Base-by-base conservation (phyloP, 2,888 invertebrate species). In the Cylindroiulus punctatus region DNA sequence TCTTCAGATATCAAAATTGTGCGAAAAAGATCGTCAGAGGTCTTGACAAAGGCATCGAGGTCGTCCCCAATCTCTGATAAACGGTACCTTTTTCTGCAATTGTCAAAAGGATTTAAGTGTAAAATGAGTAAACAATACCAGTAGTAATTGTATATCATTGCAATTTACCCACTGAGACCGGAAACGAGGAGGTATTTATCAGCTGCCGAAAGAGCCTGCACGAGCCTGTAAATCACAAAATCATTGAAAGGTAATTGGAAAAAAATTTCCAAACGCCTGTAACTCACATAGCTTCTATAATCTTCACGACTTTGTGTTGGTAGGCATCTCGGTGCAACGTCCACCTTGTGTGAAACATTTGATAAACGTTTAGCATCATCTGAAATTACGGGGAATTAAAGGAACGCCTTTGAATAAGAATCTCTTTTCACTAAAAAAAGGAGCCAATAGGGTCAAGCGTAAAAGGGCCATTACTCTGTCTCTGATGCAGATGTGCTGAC, bases 251-350 rank as follows among this genome's bases (percentile, higher is more conserved):
- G 44, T 36, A 81, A 52, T 19, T 83, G 30, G 32, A 36, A 42
- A 14, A 87, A 52, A 30, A 52, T 44, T n/a, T 19, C 5, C 0
- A 19, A 44, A 52, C 26, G 47, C 17, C 22, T 44, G 40, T 65
- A 65, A 52, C 91, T 90, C 89, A 92, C 92, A 93, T 92, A 82
- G 89, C 88, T 88, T 93, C 93, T 30, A 91, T 89, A 22, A 91
- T 90, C 86, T 90, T 89, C n/a, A 89, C 89, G 10, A 91, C 90
- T 65, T 91, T 90, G 88, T 92, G 91, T 88, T 92, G 92, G 89
- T 94, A 94, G 3, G 92, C 93, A 3, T 89, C 88, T 0, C 90
- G 88, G 87, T 93, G 93, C 47, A 93, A 90, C 19, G 90, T 89
- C 86, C 90, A 90, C 87, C 93, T 90, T 0, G 91, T 91, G 32